Evolutionary conservation across 2,113 vertebrate species (phyloP), one percentile per base, ranked within the genome.

Genomic region (Catharus bicknelli): DNA sequence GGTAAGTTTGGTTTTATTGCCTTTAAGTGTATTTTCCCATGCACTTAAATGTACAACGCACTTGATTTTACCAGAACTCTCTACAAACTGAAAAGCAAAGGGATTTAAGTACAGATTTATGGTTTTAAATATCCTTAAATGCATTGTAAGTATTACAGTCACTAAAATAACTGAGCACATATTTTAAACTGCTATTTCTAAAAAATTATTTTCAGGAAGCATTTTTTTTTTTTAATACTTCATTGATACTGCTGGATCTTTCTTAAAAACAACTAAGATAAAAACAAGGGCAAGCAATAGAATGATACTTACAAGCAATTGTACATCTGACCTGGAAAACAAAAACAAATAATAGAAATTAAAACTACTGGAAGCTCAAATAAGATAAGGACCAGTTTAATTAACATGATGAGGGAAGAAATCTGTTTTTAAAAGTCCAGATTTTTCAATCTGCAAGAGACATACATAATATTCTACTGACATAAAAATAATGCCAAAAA

Each of bases 271-370:
- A 59, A 73, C 70, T 50, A 57, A 47, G 32, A 47, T 29, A 21
- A 47, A n/a, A 58, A 42, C 5, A 16, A 34, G 30, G 17, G 1
- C 11, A 27, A 86, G 16, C 3, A 64, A 87, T 23, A 82, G 47
- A 66, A 53, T 27, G 12, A 91, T 97, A 97, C 97, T 98, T 93
- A 97, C 97, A 95, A 29, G 5, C 54, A 95, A 34, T 7, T 86
- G 89, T 19, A 88, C 83, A 92, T 88, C 88, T 51, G 74, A 97
- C 94, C 98, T 98, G 93, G 9, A 96, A 97, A 83, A 96, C 47
- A 96, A 92, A 94, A 95, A 75, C 1, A 94, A 90, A 80, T 43
- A 87, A 81, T 1, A 76, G 61, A 94, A 94, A 93, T 98, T 94
- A 97, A 95, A 95, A 76, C 27, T 58, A 77, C 13, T 9, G 17